Conservation (phyloP, 1,140 invertebrate species). For the Oncopodura yosiiana region DNA sequence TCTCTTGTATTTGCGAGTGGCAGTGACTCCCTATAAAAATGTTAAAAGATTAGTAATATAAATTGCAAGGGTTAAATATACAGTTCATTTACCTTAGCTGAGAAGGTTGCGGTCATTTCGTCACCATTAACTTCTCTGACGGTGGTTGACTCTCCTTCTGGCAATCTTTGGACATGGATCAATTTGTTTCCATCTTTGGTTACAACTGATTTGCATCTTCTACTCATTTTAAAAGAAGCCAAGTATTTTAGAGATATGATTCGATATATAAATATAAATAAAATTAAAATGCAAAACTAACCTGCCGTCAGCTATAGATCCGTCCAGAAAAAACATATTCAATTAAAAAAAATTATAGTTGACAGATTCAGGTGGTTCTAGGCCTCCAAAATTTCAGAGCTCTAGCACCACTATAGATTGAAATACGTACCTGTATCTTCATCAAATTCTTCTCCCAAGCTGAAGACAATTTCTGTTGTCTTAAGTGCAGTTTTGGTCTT, state of each 20-base stretch:
- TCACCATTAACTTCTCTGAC: slow-evolving; percentile 12
- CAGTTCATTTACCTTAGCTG: too few relatives aligned
- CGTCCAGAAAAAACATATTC: too few relatives aligned
- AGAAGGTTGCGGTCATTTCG: slow-evolving; percentile 15
- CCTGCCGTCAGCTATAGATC: slow-evolving; percentile 70
- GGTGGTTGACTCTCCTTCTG: background rate
- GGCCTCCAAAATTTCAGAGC: too few relatives aligned
- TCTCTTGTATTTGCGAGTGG: too few relatives aligned
- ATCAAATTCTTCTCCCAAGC: slow-evolving; percentile 62
- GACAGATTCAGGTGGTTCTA: too few relatives aligned
- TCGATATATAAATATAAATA: too few relatives aligned
- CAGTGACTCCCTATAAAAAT: slow-evolving; percentile 2
- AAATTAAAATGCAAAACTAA: too few relatives aligned
- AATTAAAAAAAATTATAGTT: too few relatives aligned
- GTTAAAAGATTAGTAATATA: too few relatives aligned
- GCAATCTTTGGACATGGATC: slow-evolving; percentile 15
- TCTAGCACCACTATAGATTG: slow-evolving; percentile 3
- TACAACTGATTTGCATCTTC: background rate
- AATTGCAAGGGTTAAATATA: too few relatives aligned
- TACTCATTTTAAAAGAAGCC: too few relatives aligned
- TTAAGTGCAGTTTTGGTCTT: slow-evolving; percentile 76
- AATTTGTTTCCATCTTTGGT: slow-evolving; percentile 13
- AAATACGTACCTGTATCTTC: slow-evolving; percentile 54
- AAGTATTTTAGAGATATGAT: too few relatives aligned
- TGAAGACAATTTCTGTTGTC: slow-evolving; percentile 64